Conservation (phyloP, 2,797 vertebrate species). For the Hydrolagus colliei region DNA sequence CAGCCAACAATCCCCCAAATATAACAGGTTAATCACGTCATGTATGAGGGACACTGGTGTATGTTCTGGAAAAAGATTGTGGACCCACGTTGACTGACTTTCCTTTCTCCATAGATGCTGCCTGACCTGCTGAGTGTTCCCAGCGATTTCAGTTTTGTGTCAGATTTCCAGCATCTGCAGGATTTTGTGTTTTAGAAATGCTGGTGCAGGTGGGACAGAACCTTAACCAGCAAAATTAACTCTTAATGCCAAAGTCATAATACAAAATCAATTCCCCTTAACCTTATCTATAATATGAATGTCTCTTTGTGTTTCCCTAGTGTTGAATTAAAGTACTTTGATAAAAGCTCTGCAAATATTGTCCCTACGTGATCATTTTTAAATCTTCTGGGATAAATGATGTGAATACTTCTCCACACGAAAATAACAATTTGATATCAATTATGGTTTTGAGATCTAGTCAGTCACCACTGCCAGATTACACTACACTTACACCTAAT, state of each 20-base stretch:
- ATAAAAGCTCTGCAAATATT: not conserved
- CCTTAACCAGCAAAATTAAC: not conserved
- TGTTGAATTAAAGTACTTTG: constrained; percentile 7
- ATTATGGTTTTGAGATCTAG: constrained; percentile 5
- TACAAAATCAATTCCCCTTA: not conserved
- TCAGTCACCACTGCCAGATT: not conserved
- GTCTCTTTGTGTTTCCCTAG: not conserved
- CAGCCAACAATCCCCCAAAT: no score
- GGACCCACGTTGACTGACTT: no score
- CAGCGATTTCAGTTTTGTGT: no score
- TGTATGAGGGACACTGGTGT: no score
- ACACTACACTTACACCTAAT: not conserved
- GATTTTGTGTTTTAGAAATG: no score
- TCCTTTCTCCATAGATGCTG: no score
- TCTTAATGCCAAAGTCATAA: not conserved
- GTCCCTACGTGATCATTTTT: not conserved
- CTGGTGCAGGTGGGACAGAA: no score
- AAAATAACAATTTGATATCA: not conserved
- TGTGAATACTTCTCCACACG: not conserved
- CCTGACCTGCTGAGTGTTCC: no score
- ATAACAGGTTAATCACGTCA: no score
- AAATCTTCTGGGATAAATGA: not conserved
- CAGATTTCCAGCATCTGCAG: no score
- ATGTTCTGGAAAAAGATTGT: no score
- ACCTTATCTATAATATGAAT: not conserved